These are phyloP conservation scores for Cephalopterus ornatus DNA, from an alignment of 2,113 vertebrate species.

Conservation along the genomic window DNA sequence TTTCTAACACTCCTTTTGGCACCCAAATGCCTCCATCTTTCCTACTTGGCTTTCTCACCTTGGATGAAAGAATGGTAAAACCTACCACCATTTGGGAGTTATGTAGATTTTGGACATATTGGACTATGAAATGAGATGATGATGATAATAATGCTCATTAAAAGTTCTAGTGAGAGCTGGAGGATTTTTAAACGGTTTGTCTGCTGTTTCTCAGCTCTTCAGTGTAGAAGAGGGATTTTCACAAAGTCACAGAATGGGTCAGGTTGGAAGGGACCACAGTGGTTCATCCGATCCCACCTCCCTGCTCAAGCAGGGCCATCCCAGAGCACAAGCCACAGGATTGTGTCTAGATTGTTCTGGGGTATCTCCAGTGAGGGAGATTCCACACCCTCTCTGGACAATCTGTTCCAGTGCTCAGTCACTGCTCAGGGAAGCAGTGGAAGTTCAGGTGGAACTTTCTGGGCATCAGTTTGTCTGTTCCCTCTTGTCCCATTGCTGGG, in stretches of 20 bases:
- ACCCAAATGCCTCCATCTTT: neutral
- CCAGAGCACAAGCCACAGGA: neutral
- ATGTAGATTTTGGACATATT: neutral
- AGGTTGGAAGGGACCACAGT: neutral
- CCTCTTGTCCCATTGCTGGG: neutral
- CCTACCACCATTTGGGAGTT: neutral
- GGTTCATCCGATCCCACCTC: neutral
- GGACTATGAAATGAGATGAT: neutral
- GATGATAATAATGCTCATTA: neutral
- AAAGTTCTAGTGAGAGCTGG: neutral
- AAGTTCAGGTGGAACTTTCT: neutral
- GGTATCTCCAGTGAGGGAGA: neutral
- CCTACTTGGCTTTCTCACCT: neutral
- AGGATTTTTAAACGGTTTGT: neutral
- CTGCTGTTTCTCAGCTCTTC: neutral
- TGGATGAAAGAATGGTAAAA: neutral
- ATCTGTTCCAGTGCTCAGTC: neutral
- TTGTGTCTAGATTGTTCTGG: neutral
- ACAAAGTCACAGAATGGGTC: neutral
- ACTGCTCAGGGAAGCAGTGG: neutral
- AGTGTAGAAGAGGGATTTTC: neutral
- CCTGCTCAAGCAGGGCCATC: neutral
- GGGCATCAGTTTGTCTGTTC: neutral
- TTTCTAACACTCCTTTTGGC: neutral
- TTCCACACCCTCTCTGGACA: neutral